A percentile compares a stretch with the other conserved stretches of the same genome.
These are phyloP conservation scores for Lepus americanus DNA, from an alignment of 2,113 vertebrate genomes.

Conservation along the genomic window DNA sequence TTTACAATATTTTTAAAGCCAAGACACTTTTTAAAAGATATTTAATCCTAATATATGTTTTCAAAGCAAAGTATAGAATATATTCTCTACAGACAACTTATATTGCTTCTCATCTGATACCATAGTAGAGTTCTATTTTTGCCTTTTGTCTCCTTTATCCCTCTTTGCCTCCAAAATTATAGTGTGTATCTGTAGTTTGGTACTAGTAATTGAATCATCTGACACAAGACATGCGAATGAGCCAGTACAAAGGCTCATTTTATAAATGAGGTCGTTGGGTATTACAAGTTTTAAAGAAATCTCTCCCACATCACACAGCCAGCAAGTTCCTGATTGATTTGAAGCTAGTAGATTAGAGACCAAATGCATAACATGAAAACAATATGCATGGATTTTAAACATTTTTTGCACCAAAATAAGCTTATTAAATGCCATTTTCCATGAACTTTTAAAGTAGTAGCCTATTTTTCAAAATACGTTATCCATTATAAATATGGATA, in stretches of 20 bases:
- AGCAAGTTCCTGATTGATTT: neutral
- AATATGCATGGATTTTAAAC: too few relatives aligned
- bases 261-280: neutral
- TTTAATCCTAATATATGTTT: neutral
- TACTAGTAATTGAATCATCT: neutral
- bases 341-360: neutral
- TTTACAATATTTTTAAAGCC: constrained; percentile 1
- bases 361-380: too few relatives aligned
- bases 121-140: neutral
- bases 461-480: constrained; percentile 42
- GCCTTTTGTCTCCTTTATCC: neutral
- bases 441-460: too few relatives aligned
- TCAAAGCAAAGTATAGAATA: neutral
- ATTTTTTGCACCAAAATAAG: too few relatives aligned
- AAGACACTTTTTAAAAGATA: neutral
- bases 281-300: neutral
- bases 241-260: neutral
- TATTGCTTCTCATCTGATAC: neutral
- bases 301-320: neutral
- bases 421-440: too few relatives aligned
- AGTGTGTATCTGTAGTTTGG: neutral
- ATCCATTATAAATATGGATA: neutral
- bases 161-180: neutral
- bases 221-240: neutral
- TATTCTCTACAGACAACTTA: neutral